A percentile compares a stretch with the other conserved stretches of the same genome.
phyloP scores from a whole-genome alignment of 2,888 invertebrate genomes.

The Steinernema scapterisci region DNA sequence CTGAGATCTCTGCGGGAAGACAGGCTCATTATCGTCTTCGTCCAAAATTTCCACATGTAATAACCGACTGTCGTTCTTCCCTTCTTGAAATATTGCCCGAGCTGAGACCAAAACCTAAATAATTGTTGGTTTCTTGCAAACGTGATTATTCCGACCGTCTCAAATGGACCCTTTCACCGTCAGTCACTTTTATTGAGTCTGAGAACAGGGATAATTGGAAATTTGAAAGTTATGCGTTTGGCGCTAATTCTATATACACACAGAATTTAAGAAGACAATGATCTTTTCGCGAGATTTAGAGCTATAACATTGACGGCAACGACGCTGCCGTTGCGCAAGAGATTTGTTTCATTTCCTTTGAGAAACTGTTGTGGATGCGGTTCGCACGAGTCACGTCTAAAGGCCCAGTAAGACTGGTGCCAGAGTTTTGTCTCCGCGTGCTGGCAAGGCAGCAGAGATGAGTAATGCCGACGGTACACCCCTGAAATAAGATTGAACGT shows the following conservation, averaged over 20 bases:
- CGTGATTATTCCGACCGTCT: neutral
- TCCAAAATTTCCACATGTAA: conserved; percentile 41
- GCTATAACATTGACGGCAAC: conserved; percentile 51
- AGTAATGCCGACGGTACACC: conserved; percentile 63
- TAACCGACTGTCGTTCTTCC: conserved; percentile 34
- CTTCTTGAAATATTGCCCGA: conserved; percentile 35
- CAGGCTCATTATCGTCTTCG: conserved; percentile 45
- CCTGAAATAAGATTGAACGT: conserved; percentile 45
- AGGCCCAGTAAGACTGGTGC: conserved; percentile 62
- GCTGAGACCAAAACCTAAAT: conserved; percentile 44
- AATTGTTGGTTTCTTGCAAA: neutral
- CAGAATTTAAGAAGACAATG: too few relatives aligned
- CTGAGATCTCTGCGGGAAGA: conserved; percentile 38
- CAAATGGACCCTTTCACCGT: too few relatives aligned
- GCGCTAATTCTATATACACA: too few relatives aligned
- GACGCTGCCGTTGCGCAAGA: conserved; percentile 41
- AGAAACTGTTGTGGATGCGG: conserved; percentile 46
- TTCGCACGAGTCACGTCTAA: conserved; percentile 42
- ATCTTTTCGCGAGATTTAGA: conserved; percentile 31
- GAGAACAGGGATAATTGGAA: too few relatives aligned
- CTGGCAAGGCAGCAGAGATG: conserved; percentile 57
- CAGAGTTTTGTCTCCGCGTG: conserved; percentile 62
- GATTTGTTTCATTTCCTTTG: conserved; percentile 33
- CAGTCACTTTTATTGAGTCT: too few relatives aligned
- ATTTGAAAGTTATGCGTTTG: too few relatives aligned